Base-by-base conservation (phyloP, 2,113 vertebrate genomes). In the Pterocles gutturalis region DNA sequence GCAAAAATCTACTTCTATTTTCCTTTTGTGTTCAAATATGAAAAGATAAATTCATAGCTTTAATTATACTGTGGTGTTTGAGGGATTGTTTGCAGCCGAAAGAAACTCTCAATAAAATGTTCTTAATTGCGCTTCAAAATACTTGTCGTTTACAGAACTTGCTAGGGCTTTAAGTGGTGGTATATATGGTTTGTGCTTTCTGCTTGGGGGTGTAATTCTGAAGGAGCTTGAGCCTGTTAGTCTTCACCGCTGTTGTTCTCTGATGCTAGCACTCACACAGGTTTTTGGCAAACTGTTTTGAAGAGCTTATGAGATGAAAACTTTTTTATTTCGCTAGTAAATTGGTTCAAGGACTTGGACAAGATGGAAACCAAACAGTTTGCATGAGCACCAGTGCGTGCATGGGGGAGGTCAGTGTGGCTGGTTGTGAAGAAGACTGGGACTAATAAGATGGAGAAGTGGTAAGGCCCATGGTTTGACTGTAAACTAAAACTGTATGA, bases 351-450 rank as follows among this genome's bases (percentile, higher is more conserved):
- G 55, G 55, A 53, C 62, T 81, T n/a, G 20, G 6, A 8, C 13
- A 38, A 48, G 60, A 7, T 84, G 34, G 33, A 75, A 84, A 73
- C 13, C 26, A n/a, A 76, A 20, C 19, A 57, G 61, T 79, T 38
- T 84, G 48, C 11, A 8, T 49, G 58, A n/a, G 28, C 13, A 12
- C 15, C 11, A 33, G 16, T 13, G 41, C 26, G 22, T 33, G 21
- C 0, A 0, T 21, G 17, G 19, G 22, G 16, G 31, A 34, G 38
- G n/a, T 1, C 2, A 54, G 46, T 13, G 31, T 48, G 48, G 6
- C 28, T 62, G 41, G 9, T 55, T 49, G 26, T 57, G 49, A 49
- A 36, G 77, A 51, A 14, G 24, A 46, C 10, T 25, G 12, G 28
- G 10, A 66, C 16, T 25, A 29, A 3, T 61, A 55, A 79, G 46